phyloP scores from a whole-genome alignment of 2,113 vertebrate species.

The Ploceus nigricollis region DNA sequence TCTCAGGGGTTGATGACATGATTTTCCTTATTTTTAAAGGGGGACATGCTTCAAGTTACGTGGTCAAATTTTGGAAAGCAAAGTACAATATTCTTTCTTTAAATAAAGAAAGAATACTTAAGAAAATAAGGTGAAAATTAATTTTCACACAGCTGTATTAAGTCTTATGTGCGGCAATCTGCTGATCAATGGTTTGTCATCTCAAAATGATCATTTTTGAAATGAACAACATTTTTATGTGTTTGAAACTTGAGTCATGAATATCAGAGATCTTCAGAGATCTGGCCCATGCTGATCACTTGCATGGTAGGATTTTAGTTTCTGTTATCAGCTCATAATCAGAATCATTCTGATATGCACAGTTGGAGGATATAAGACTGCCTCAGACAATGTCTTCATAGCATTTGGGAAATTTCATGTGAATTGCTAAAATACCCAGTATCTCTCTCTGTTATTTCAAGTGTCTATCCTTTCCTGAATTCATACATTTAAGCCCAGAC shows the following conservation, averaged over 20 bases:
- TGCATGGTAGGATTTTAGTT: neutral
- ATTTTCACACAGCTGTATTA: neutral
- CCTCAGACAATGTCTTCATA: neutral
- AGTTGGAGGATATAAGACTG: neutral
- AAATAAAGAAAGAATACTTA: neutral
- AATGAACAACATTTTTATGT: neutral
- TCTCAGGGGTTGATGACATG: neutral
- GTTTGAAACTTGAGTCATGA: neutral
- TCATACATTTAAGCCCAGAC: neutral
- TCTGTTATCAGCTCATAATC: neutral
- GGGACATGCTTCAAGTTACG: neutral
- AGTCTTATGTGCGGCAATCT: neutral
- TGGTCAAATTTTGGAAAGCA: neutral
- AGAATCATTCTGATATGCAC: neutral
- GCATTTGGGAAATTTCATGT: neutral
- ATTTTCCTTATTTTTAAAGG: neutral
- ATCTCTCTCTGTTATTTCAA: neutral
- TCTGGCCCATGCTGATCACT: neutral
- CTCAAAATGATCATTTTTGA: neutral
- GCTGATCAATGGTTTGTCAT: neutral
- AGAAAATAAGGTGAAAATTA: neutral
- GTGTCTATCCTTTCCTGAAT: neutral
- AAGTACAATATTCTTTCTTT: neutral
- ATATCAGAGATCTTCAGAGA: neutral
- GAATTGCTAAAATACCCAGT: neutral